Percentiles rank a stretch among this genome's conserved stretches.
Conservation (phyloP, 2,797 vertebrate genomes). For the Masticophis lateralis region DNA sequence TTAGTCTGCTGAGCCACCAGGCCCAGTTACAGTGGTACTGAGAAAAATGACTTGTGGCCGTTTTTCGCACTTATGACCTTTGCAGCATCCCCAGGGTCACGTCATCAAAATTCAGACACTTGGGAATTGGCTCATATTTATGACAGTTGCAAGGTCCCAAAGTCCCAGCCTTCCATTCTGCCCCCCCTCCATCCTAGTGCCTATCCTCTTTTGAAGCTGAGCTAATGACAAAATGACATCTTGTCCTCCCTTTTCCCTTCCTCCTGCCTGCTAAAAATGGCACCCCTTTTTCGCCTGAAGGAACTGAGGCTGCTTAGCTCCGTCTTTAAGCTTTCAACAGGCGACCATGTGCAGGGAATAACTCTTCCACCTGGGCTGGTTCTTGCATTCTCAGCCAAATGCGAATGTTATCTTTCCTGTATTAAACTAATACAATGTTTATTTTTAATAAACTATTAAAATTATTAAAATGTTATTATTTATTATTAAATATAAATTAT, state of each 20-base stretch:
- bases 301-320: constrained; percentile 50
- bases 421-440: not conserved
- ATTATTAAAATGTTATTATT: no score
- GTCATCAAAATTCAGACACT: not conserved
- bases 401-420: not conserved
- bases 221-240: constrained; percentile 66
- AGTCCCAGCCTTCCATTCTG: not conserved
- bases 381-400: not conserved
- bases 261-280: constrained; percentile 4
- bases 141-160: no score
- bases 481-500: no score
- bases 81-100: not conserved
- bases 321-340: not conserved
- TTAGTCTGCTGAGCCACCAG: no score
- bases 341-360: accelerated
- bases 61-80: not conserved
- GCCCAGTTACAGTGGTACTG: no score
- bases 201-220: constrained; percentile 59
- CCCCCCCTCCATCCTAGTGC: not conserved
- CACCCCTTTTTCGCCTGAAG: constrained; percentile 57
- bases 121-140: not conserved
- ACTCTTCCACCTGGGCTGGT: not conserved
- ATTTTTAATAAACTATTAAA: no score
- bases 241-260: constrained; percentile 33
- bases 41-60: not conserved